phyloP scores from a whole-genome alignment of 2,113 vertebrate genomes.

The Mus pahari region DNA sequence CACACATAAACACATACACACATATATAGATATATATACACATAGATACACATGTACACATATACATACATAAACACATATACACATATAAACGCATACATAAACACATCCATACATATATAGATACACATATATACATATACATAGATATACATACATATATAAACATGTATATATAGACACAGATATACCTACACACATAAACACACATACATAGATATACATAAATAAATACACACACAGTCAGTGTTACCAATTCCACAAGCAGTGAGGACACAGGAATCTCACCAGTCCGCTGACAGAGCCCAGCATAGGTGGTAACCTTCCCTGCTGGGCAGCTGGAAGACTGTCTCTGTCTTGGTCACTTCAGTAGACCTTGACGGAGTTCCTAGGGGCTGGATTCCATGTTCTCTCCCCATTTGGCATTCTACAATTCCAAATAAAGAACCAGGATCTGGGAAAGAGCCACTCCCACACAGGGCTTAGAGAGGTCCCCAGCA shows the following conservation, averaged over 20 bases:
- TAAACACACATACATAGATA: neutral
- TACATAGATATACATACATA: neutral
- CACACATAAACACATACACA: neutral
- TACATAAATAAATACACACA: neutral
- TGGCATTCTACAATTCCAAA: neutral
- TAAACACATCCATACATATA: neutral
- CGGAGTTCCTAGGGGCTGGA: neutral
- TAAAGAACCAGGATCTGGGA: neutral
- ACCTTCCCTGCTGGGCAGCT: neutral
- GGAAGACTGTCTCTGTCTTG: fast-evolving
- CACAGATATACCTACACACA: neutral
- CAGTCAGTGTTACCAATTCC: neutral
- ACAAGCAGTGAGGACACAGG: neutral
- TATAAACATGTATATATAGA: neutral
- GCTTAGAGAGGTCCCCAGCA: neutral
- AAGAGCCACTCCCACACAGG: neutral
- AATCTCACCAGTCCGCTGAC: neutral
- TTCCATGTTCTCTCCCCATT: neutral
- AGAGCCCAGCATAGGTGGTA: neutral
- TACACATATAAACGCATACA: fast-evolving
- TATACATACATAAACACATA: fast-evolving
- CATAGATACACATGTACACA: neutral
- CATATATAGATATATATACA: neutral
- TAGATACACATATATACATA: neutral
- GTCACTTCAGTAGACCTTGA: neutral